phyloP scores from a whole-genome alignment of 2,797 vertebrate species.

The Brachymystax lenok region DNA sequence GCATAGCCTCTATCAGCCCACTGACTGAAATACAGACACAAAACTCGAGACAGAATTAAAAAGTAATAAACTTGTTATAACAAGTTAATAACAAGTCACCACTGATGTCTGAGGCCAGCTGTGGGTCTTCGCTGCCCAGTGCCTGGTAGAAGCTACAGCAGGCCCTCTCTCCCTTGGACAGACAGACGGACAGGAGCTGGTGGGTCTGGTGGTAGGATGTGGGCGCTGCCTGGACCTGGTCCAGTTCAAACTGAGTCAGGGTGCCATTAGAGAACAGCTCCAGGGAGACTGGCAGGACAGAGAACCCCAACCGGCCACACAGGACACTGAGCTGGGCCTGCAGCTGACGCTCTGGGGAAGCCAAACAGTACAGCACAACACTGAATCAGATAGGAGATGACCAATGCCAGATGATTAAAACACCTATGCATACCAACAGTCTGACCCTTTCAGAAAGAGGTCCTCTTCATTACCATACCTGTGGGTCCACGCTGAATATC shows the following conservation, averaged over 20 bases:
- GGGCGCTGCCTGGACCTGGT: conserved; percentile 46
- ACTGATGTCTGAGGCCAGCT: conserved; percentile 50
- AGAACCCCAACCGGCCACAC: conserved; percentile 50
- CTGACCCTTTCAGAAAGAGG: not conserved
- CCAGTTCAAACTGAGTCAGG: conserved; percentile 59
- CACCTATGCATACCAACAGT: not conserved
- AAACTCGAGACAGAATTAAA: not conserved
- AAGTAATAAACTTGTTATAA: not conserved
- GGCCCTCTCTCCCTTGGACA: conserved; percentile 58
- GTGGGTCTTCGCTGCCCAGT: conserved; percentile 44
- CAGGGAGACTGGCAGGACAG: conserved; percentile 51
- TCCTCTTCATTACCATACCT: conserved; percentile 38
- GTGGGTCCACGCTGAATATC: conserved; percentile 47
- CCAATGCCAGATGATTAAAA: not conserved
- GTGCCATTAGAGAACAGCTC: conserved; percentile 51
- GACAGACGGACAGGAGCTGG: conserved; percentile 49
- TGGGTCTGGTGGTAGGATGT: conserved; percentile 52
- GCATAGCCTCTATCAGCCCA: conserved; percentile 17
- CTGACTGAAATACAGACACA: conserved; percentile 25
- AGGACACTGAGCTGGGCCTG: conserved; percentile 42
- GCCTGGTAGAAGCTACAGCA: conserved; percentile 57
- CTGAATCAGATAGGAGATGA: not conserved
- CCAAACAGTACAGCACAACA: not conserved
- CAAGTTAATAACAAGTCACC: conserved; percentile 13
- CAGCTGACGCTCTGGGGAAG: conserved; percentile 45